Evolutionary conservation across 2,113 vertebrate species (phyloP).

Genomic region (Craseonycteris thonglongyai): DNA sequence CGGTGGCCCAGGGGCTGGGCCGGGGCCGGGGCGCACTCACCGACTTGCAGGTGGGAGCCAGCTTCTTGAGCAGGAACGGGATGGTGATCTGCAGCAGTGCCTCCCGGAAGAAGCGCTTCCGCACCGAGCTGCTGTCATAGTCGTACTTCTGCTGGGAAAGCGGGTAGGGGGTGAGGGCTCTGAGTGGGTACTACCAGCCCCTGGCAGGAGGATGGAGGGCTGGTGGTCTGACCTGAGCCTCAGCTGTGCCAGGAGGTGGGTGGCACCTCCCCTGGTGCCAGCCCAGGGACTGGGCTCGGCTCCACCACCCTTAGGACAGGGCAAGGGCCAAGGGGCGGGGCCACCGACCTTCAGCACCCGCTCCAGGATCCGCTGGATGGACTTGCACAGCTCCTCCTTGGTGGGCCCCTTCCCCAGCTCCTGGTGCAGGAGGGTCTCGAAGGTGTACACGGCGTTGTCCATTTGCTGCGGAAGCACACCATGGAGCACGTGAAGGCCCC

Average conservation of each 20-base stretch:
- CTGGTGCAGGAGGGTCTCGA: constrained; percentile 95
- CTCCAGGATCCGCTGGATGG: constrained; percentile 93
- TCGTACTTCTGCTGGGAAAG: constrained; percentile 86
- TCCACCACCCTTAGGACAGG: neutral
- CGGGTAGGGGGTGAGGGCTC: rapidly evolving
- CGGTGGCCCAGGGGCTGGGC: rapidly evolving
- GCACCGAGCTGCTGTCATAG: constrained; percentile 95
- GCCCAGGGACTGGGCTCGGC: neutral
- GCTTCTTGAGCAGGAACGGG: constrained; percentile 95
- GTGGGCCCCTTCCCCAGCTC: constrained; percentile 84
- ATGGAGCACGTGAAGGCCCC: rapidly evolving
- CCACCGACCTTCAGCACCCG: constrained; percentile 92
- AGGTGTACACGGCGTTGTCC: constrained; percentile 93
- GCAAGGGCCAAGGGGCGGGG: neutral
- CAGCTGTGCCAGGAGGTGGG: rapidly evolving
- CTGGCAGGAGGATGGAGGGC: neutral
- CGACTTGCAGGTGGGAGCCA: constrained; percentile 85
- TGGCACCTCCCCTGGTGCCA: neutral
- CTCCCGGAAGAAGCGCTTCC: constrained; percentile 96
- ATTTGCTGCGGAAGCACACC: constrained; percentile 86
- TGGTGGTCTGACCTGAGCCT: neutral
- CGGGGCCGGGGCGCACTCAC: constrained; percentile 74
- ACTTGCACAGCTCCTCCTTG: constrained; percentile 87
- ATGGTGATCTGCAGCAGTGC: constrained; percentile 96
- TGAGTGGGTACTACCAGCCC: neutral